A percentile compares a stretch with the other conserved stretches of the same genome.
Evolutionary conservation across 2,113 vertebrate genomes (phyloP).

Genomic region (Podarcis cretensis): DNA sequence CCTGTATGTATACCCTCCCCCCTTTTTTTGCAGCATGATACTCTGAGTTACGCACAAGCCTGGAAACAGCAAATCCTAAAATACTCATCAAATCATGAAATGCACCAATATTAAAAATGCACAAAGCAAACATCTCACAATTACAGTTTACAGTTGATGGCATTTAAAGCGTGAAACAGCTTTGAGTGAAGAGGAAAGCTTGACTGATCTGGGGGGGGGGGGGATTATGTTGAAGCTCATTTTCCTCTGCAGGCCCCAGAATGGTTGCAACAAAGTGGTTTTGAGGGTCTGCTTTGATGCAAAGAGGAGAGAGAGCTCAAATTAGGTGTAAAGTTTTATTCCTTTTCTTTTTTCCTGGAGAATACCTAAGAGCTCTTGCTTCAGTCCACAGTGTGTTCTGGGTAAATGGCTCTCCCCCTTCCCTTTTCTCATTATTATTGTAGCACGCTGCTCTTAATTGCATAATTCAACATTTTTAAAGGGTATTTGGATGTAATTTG

Average conservation of each 20-base stretch:
- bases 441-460: constrained; percentile 34
- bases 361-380: neutral
- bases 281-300: neutral
- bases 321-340: neutral
- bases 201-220: neutral
- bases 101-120: neutral
- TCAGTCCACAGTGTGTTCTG: neutral
- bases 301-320: neutral
- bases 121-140: neutral
- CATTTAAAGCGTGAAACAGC: neutral
- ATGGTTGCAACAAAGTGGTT: neutral
- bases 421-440: constrained; percentile 32
- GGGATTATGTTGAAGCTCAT: neutral
- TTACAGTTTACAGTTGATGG: neutral
- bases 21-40: neutral
- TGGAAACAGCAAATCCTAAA: neutral
- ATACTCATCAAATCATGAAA: neutral
- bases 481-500: constrained; percentile 78
- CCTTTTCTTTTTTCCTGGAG: neutral
- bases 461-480: constrained; percentile 71
- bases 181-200: constrained; percentile 20
- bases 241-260: neutral
- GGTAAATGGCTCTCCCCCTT: neutral
- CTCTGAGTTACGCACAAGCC: neutral
- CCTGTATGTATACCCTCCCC: neutral